Evolutionary conservation across 1,140 invertebrate genomes (phyloP), one percentile per base, ranked within the genome.

Genomic region (Chironomus striatipennis): DNA sequence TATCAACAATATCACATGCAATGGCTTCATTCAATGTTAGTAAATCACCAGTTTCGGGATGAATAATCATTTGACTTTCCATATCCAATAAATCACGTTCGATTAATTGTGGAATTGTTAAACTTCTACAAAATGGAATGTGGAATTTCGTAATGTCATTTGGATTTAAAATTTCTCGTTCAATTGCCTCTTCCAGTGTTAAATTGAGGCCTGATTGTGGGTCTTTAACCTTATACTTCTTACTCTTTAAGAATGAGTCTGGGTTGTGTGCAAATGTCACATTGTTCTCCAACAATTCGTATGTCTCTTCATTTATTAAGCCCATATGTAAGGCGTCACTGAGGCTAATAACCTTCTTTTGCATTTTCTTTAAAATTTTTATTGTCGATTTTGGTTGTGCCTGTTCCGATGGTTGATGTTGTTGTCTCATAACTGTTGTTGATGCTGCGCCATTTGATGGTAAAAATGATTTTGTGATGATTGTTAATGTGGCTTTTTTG

Each of bases 1-100:
- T 90, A 86, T 95, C 91, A 73, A 96, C 86, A 75, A 95, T 92
- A 81, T 95, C 93, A 82, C 93, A 95, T 75, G 90, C 85, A 73
- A 96, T 91, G 9, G 93, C 93, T 85, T 96, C 92, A 75, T 87
- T 86, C 70, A 95, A 85, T 43, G 87, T 90, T 64, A 96, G 83
- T 77, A 87, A 85, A 75, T 83, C 85, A 7, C 93, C 93, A 18
- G 91, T 93, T 85, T 95, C 93, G 8, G 96, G 96, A 83, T 98
- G 95, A 75, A 96, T 89, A 76, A 98, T 91, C 81, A 91, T 92
- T 74, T 90, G 88, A 47, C 89, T 89, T 18, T 86, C 79, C n/a
- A 87, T 84, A 82, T 96, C 91, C 76, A 94, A 87, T 15, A 97
- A 84, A 75, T 94, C 95, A 83, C 94, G 93, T 77, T 89, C 86